Evolutionary conservation across 2,113 vertebrate genomes (phyloP), one percentile per base, ranked within the genome.

Genomic region (Crotalus tigris): DNA sequence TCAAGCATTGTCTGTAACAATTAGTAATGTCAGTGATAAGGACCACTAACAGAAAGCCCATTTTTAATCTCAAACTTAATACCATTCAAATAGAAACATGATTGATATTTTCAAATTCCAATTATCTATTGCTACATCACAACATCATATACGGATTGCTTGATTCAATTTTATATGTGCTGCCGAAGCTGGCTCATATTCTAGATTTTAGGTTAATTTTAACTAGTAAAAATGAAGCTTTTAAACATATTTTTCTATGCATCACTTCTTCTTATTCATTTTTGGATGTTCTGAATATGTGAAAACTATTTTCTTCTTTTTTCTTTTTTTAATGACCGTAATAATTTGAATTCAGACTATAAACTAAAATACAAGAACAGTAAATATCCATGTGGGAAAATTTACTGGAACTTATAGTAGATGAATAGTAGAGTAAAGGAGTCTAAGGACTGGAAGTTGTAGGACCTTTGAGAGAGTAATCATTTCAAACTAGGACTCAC

Each of bases 1-100:
- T 53, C 57, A 59, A 87, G 44, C 46, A 87, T 64, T 61, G 33
- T 92, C 61, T 92, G 39, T 92, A 92, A 91, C 29, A 91, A 87
- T 51, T 51, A 51, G 49, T 9, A 51, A 51, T 51, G 49, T 51
- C 9, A 51, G 49, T 51, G 61, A 4, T 87, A 87, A 33, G 9
- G 10, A 24, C 85, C 53, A 51, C 55, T 53, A 29, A 23, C 54
- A 94, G 64, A 93, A 95, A 94, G 90, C 69, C 89, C 94, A 92
- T 4, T 93, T 88, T 69, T 86, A 93, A 88, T 57, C 55, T 44
- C 93, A 89, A 95, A 94, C n/a, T 81, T 91, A 95, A 91, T 94
- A 94, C 92, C 23, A 95, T 91, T 92, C 0, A 0, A 93, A 92
- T 33, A 92, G 93, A 95, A 95, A 86, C 44, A 53, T 94, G 93